Conservation (phyloP, 2,888 invertebrate genomes). For the Tinea trinotella region DNA sequence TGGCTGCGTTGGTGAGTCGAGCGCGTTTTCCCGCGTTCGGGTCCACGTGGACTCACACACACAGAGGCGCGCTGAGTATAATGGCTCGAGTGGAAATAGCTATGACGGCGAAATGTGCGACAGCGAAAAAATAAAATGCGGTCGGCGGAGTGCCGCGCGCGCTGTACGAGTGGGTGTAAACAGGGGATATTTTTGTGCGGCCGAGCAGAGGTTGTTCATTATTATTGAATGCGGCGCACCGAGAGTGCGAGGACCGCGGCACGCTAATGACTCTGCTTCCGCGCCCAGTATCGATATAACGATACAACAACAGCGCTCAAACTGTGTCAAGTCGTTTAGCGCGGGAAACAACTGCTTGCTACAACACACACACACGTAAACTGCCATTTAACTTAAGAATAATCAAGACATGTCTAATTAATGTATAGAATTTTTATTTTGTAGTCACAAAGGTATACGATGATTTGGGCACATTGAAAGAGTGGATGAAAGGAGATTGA, state of each 20-base stretch:
- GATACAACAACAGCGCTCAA: neutral
- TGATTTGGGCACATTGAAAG: too few species aligned
- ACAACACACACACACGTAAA: too few species aligned
- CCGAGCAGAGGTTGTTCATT: slow-evolving; percentile 52
- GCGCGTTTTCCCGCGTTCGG: slow-evolving; percentile 39
- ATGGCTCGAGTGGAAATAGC: slow-evolving; percentile 73
- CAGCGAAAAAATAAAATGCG: slow-evolving; percentile 74
- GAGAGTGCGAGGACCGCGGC: slow-evolving; percentile 4
- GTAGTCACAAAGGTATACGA: too few species aligned
- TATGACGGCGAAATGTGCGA: slow-evolving; percentile 74
- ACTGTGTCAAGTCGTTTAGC: slow-evolving; percentile 13
- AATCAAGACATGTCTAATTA: too few species aligned
- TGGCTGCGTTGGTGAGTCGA: slow-evolving; percentile 47
- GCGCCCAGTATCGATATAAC: neutral
- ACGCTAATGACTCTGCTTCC: slow-evolving; percentile 19
- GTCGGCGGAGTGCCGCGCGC: slow-evolving; percentile 44
- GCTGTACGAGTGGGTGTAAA: slow-evolving; percentile 66
- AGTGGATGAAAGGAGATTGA: too few species aligned
- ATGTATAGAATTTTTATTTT: too few species aligned
- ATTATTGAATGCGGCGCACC: slow-evolving; percentile 56
- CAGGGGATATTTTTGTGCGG: slow-evolving; percentile 70
- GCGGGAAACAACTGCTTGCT: slow-evolving; percentile 11
- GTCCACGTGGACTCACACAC: slow-evolving; percentile 69
- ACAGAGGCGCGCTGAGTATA: slow-evolving; percentile 54
- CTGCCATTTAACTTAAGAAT: too few species aligned